These are phyloP conservation scores for Eupithecia exiguata DNA, from an alignment of 2,888 invertebrate genomes.

Conservation along the genomic window DNA sequence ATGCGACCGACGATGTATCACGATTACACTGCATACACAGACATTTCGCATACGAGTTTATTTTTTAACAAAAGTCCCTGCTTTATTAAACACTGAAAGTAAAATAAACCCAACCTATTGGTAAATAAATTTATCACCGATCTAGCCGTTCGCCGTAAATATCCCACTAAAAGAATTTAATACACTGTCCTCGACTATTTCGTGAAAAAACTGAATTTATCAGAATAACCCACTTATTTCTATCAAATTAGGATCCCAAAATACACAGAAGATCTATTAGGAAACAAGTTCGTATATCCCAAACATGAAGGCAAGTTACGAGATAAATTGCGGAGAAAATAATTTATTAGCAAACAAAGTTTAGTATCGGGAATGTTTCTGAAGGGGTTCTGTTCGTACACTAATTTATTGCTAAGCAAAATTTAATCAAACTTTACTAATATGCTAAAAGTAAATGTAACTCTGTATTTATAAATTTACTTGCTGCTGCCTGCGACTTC, in stretches of 20 bases:
- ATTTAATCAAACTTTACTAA: background rate
- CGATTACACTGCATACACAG: too few species aligned
- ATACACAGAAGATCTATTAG: constrained; percentile 1
- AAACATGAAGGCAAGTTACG: constrained; percentile 6
- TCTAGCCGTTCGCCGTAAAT: too few species aligned
- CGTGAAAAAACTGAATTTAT: background rate
- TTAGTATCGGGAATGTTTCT: constrained; percentile 5
- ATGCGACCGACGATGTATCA: too few species aligned
- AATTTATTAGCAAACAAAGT: constrained; percentile 18
- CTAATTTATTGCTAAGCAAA: background rate
- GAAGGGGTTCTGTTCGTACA: constrained; percentile 1
- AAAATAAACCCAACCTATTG: too few species aligned
- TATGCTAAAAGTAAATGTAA: background rate
- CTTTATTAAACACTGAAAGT: too few species aligned
- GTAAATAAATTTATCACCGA: too few species aligned
- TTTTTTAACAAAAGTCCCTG: too few species aligned
- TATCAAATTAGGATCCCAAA: background rate
- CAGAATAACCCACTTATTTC: background rate
- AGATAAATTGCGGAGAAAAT: constrained; percentile 16
- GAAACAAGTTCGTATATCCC: constrained; percentile 8
- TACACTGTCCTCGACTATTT: too few species aligned
- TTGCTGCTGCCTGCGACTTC: too few species aligned
- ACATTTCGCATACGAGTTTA: too few species aligned
- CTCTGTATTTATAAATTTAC: too few species aligned
- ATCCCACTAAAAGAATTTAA: too few species aligned